Base-by-base conservation (phyloP, 2,888 invertebrate genomes). In the Agyllia agylla region DNA sequence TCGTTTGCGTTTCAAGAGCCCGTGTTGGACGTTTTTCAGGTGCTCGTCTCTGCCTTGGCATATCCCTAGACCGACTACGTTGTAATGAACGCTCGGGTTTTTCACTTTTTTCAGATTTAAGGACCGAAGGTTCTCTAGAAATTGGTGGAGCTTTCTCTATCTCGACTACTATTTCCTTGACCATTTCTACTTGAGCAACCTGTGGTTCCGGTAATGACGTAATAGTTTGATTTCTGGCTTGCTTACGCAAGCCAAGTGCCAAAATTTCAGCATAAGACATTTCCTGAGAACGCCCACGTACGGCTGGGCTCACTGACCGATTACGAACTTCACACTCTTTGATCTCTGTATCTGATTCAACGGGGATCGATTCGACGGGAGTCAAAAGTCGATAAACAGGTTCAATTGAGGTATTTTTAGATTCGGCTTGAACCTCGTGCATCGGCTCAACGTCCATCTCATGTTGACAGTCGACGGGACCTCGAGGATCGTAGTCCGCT, bases 261-360 rank as follows among this genome's bases (percentile, higher is more conserved):
- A 99, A 97, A 95, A 99, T 98, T 96, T 99, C 98, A 3, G 99
- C 99, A 95, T 99, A 99, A 0, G 99, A 99, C 94, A 98, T 97
- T 90, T 98, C 99, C 98, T 95, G 98, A 97, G 94, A 99, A 35
- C 96, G 96, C 87, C 94, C 92, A 90, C 93, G 95, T 3, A 94
- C 89, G 3, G 95, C 93, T 3, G 97, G 96, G 90, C 97, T 97
- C 1, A 94, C 89, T 42, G 96, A 95, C 87, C 96, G 95, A 42
- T 95, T 95, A 17, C 95, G 96, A 11, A 86, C 87, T 87, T 96
- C 95, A 13, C 92, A 90, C 42, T 94, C 89, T 33, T 90, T 92
- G 57, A 96, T 85, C 84, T 96, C 95, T 24, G 77, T 80, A 13
- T 87, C 75, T 9, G 90, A 35, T 77, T 86, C 84, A 27, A 79